Evolutionary conservation across 2,113 vertebrate species (phyloP), one percentile per base, ranked within the genome.

Genomic region (Stictonetta naevosa): DNA sequence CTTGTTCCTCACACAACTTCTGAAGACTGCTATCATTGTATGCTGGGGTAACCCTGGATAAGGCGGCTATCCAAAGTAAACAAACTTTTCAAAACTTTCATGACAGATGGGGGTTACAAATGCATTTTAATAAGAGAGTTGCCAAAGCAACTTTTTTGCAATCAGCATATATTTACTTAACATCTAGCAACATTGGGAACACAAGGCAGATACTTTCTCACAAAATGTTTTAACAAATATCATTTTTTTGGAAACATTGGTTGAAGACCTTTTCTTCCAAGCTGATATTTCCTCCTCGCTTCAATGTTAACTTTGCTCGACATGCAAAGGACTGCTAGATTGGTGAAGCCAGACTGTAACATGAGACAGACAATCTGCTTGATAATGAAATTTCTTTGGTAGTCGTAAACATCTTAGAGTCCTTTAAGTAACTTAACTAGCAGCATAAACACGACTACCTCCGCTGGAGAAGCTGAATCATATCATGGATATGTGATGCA

Each of bases 41-140:
- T 98, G 98, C 97, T 91, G 97, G 97, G 97, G 97, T 97, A 97
- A 98, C 98, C 98, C 98, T 98, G 97, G 97, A 98, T 97, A 97
- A 98, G 96, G 97, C 98, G 95, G 85, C 96, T 97, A 90, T 98
- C 98, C 98, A 98, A 98, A 98, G 97, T 98, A 98, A 99, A 98
- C 98, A 98, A 98, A 98, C 97, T 98, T 98, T 97, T 98, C 98
- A 98, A 98, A 98, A 98, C 98, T 98, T 98, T 98, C 97, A 96
- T 98, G 97, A 98, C 98, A 98, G 98, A 98, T 98, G 96, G 96
- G 97, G 97, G 97, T 97, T 98, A 97, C 98, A 98, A 98, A 98
- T 97, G 95, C 97, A 98, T 98, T 98, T 98, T 97, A 98, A 98
- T 98, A 98, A 97, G 97, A 97, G 84, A 97, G 97, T 98, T 98